Evolutionary conservation across 2,888 invertebrate species (phyloP).

Genomic region (Andricus quercusramuli): DNA sequence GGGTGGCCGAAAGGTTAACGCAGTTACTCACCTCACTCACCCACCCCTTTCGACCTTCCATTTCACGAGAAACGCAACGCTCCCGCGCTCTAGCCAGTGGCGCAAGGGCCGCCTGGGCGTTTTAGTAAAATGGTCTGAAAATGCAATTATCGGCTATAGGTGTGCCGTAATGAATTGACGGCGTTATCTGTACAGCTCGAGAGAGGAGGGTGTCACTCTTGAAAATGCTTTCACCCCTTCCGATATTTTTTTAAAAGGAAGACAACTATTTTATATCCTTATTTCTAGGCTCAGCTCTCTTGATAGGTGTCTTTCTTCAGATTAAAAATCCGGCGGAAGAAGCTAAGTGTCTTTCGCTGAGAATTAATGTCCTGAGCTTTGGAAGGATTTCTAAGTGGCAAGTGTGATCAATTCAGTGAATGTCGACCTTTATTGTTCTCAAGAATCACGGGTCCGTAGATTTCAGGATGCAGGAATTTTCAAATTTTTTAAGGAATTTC

Average conservation of each 20-base stretch:
- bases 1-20: conserved; percentile 76
- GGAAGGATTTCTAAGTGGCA: conserved; percentile 13
- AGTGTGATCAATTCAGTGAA: conserved; percentile 15
- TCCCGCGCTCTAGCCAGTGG: conserved; percentile 63
- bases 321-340: conserved; percentile 11
- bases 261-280: not conserved
- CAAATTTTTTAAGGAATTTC: too few species aligned
- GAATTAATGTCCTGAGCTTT: conserved; percentile 34
- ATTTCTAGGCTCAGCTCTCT: conserved; percentile 22
- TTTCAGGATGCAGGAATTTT: too few species aligned
- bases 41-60: conserved; percentile 57
- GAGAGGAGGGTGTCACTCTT: conserved; percentile 53
- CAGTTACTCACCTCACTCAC: conserved; percentile 70
- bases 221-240: conserved; percentile 22
- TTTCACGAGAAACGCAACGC: conserved; percentile 65
- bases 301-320: conserved; percentile 8
- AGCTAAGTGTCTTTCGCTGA: conserved; percentile 1
- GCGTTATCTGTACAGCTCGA: conserved; percentile 66
- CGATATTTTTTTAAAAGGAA: conserved; percentile 17
- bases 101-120: conserved; percentile 65
- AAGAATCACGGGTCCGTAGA: too few species aligned
- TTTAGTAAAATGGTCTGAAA: conserved; percentile 77
- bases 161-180: conserved; percentile 75
- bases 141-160: conserved; percentile 77
- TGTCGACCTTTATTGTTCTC: not conserved